phyloP scores from a whole-genome alignment of 2,797 vertebrate genomes.

The Neomorphus geoffroyi region DNA sequence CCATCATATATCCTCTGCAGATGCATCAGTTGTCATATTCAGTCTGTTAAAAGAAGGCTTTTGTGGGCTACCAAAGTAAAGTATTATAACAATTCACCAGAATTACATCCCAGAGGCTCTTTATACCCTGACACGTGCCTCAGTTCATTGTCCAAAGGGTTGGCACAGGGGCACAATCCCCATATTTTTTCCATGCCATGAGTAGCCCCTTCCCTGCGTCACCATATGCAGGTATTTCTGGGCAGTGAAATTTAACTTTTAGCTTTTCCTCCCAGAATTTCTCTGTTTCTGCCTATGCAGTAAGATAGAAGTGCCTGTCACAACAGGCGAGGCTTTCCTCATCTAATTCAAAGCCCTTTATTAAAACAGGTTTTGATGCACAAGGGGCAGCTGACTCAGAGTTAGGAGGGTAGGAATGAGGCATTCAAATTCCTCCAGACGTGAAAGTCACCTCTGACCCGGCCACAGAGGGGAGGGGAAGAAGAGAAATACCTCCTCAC shows the following conservation, averaged over 20 bases:
- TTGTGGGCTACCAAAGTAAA: too few relatives aligned
- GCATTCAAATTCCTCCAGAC: not conserved
- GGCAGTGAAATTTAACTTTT: not conserved
- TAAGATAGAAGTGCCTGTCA: not conserved
- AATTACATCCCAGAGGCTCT: not conserved
- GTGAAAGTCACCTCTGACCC: slow-evolving; percentile 25
- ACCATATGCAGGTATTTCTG: not conserved
- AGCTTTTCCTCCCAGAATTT: not conserved
- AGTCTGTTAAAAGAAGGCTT: not conserved
- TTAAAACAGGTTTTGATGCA: not conserved
- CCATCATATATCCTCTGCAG: not conserved
- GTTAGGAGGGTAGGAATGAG: not conserved
- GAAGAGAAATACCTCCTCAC: not conserved
- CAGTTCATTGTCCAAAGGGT: not conserved
- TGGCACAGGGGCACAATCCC: fast-evolving
- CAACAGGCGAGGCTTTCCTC: not conserved
- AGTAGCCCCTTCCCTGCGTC: not conserved
- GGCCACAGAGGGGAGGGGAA: not conserved
- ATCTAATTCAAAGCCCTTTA: not conserved
- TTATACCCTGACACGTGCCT: not conserved
- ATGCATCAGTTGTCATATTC: not conserved
- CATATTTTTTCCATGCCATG: not conserved
- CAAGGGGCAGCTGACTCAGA: not conserved
- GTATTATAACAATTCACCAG: not conserved
- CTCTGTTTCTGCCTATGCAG: not conserved